phyloP scores from a whole-genome alignment of 2,888 invertebrate genomes.

The Melanotus villosus region DNA sequence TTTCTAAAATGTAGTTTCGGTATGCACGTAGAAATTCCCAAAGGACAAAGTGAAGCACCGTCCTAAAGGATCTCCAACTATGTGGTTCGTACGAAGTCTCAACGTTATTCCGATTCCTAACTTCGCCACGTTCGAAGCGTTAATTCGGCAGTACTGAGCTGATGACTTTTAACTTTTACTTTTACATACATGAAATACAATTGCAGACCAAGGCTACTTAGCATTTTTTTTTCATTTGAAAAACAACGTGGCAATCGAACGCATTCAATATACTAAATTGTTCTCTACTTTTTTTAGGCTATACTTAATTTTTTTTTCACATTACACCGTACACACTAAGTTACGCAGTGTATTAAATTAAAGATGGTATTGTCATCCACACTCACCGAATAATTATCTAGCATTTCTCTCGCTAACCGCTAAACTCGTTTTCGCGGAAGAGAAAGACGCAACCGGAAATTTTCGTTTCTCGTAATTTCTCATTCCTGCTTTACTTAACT shows the following conservation, averaged over 20 bases:
- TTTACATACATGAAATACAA: slow-evolving; percentile 56
- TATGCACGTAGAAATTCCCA: slow-evolving; percentile 11
- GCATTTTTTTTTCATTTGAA: slow-evolving; percentile 32
- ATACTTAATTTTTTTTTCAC: slow-evolving; percentile 47
- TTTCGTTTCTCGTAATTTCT: not conserved
- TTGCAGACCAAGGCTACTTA: slow-evolving; percentile 51
- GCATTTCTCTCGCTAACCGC: slow-evolving; percentile 25
- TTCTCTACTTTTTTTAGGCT: slow-evolving; percentile 55
- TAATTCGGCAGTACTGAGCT: slow-evolving; percentile 63
- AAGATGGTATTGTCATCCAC: slow-evolving; percentile 47
- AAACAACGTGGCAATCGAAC: slow-evolving; percentile 41
- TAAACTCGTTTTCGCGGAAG: slow-evolving; percentile 1
- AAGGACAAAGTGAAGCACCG: slow-evolving; percentile 19
- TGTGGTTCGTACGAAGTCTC: slow-evolving; percentile 8
- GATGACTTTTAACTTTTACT: too few relatives aligned
- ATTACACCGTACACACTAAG: slow-evolving; percentile 39
- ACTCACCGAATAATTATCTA: slow-evolving; percentile 44
- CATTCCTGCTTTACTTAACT: slow-evolving; percentile 2
- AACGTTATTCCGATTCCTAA: slow-evolving; percentile 32
- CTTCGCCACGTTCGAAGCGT: slow-evolving; percentile 45
- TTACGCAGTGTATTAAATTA: slow-evolving; percentile 41
- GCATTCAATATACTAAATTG: slow-evolving; percentile 41
- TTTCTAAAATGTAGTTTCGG: slow-evolving; percentile 3
- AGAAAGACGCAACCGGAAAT: too few relatives aligned
- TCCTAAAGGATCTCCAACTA: slow-evolving; percentile 23